Conservation (phyloP, 2,113 vertebrate species). For the Numida meleagris region DNA sequence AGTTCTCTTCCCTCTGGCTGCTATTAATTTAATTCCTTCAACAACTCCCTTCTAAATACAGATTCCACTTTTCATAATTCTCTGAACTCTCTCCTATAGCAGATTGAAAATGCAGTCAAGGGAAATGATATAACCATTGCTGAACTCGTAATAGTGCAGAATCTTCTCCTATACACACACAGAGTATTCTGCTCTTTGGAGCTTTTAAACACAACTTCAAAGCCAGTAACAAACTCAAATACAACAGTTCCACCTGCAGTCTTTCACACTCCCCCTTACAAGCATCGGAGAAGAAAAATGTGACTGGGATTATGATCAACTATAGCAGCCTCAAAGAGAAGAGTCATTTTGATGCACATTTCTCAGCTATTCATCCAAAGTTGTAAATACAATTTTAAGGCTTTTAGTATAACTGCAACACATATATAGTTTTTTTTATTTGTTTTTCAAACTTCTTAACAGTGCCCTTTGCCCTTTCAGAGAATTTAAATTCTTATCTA, state of each 20-base stretch:
- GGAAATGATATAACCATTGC: accelerated
- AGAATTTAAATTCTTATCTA: background rate
- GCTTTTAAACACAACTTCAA: background rate
- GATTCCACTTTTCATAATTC: background rate
- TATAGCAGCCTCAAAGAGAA: background rate
- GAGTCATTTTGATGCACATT: background rate
- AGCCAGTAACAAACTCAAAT: background rate
- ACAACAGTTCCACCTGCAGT: background rate
- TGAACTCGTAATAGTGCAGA: background rate
- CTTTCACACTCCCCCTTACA: background rate
- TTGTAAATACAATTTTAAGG: background rate
- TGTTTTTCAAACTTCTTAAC: background rate
- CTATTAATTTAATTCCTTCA: background rate
- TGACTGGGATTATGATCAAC: background rate
- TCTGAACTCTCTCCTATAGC: background rate
- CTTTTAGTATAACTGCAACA: background rate
- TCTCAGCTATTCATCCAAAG: background rate
- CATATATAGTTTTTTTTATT: background rate
- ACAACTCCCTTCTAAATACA: background rate
- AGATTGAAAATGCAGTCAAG: background rate
- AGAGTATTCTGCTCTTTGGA: background rate
- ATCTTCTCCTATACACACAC: background rate
- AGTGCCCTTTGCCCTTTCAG: background rate
- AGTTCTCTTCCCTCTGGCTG: background rate
- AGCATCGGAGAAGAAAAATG: background rate